Evolutionary conservation across 2,113 vertebrate genomes (phyloP).

Genomic region (Tapirus terrestris): DNA sequence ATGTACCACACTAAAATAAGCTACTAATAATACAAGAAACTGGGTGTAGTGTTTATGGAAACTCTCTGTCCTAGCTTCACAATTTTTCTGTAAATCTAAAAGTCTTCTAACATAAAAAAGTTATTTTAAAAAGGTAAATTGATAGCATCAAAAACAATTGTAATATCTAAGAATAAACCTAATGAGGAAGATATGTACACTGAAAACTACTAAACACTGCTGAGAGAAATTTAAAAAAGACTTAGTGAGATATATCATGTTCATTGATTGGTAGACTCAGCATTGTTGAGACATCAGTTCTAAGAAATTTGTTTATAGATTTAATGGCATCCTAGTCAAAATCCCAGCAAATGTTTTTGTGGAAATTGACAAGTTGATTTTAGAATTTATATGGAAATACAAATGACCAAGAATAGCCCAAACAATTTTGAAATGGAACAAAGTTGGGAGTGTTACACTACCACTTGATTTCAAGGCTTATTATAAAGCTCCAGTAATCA

Average conservation of each 20-base stretch:
- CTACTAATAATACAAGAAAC: neutral
- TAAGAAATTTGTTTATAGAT: neutral
- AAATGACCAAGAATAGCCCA: neutral
- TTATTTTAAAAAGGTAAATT: neutral
- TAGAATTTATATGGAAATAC: constrained; percentile 2
- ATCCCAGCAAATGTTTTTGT: neutral
- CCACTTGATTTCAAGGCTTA: neutral
- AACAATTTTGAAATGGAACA: constrained; percentile 20
- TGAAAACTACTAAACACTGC: neutral
- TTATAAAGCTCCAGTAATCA: neutral
- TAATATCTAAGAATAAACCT: neutral
- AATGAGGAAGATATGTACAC: neutral
- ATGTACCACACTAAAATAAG: neutral
- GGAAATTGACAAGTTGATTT: neutral
- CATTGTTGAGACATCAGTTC: neutral
- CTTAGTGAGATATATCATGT: neutral
- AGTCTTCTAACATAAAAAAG: neutral
- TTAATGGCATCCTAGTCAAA: neutral
- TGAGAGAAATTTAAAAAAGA: neutral
- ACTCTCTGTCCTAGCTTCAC: neutral
- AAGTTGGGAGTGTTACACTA: neutral
- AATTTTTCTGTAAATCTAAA: neutral
- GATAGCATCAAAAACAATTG: neutral
- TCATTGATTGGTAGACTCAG: neutral
- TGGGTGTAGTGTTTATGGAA: neutral